phyloP scores from a whole-genome alignment of 2,888 invertebrate genomes.

The Patella pellucida region DNA sequence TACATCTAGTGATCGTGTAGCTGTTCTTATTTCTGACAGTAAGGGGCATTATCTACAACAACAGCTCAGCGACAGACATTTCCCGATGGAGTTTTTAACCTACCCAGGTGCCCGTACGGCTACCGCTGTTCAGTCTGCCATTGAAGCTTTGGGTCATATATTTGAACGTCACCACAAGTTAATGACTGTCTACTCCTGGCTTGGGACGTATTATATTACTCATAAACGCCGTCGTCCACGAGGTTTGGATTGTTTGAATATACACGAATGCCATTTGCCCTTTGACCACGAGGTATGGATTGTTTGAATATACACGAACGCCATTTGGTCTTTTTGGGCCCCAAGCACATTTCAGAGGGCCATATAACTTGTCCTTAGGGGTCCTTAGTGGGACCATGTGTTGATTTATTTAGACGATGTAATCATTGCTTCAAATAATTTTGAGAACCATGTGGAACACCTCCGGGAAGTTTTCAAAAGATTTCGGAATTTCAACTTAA shows the following conservation, averaged over 20 bases:
- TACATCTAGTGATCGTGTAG: background rate
- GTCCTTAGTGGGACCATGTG: constrained; percentile 29
- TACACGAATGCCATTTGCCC: background rate
- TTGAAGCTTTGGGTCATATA: background rate
- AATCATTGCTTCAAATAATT: constrained; percentile 29
- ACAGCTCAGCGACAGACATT: background rate
- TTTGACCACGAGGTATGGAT: constrained; percentile 22
- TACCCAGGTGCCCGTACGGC: background rate
- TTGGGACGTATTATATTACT: background rate
- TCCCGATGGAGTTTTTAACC: background rate
- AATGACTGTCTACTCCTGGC: too few relatives aligned
- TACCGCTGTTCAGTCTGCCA: background rate
- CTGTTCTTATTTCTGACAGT: background rate
- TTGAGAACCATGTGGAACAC: constrained; percentile 30
- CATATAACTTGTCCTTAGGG: constrained; percentile 35
- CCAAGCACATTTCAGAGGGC: constrained; percentile 41
- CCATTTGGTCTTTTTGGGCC: constrained; percentile 33
- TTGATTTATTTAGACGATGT: constrained; percentile 39
- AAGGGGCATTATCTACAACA: too few relatives aligned
- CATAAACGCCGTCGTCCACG: background rate
- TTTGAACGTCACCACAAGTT: too few relatives aligned
- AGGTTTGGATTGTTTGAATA: too few relatives aligned
- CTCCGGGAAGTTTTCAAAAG: constrained; percentile 28
- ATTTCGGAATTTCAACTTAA: constrained; percentile 26
- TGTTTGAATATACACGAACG: constrained; percentile 28